phyloP scores from a whole-genome alignment of 2,113 vertebrate genomes.

The Datnioides undecimradiatus region DNA sequence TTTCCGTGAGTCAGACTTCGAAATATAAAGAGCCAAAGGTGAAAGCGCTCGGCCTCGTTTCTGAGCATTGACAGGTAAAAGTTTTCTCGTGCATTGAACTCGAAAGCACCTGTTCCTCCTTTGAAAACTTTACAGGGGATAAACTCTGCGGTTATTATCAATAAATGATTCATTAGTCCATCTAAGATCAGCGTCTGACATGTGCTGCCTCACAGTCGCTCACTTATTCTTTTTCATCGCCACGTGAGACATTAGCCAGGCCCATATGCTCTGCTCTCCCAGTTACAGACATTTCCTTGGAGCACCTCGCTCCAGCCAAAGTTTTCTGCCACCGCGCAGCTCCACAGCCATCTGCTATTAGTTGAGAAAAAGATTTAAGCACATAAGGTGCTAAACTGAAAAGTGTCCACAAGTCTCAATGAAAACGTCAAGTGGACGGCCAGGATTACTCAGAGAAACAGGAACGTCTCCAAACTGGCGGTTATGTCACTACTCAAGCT shows the following conservation, averaged over 20 bases:
- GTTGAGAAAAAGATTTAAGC: conserved; percentile 16
- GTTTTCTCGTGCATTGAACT: no score
- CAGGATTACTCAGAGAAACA: neutral
- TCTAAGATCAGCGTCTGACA: no score
- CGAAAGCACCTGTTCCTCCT: no score
- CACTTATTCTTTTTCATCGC: neutral
- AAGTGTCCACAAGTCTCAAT: conserved; percentile 11
- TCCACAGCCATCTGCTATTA: conserved; percentile 30
- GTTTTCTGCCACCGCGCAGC: neutral
- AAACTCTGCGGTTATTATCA: neutral
- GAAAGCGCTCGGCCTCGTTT: neutral
- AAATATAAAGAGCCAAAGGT: neutral
- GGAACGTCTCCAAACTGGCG: neutral
- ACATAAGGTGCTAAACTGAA: conserved; percentile 36
- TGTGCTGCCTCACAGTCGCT: neutral
- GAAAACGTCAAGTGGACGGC: neutral
- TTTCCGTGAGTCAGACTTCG: neutral
- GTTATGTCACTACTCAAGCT: conserved; percentile 4
- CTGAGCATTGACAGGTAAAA: neutral
- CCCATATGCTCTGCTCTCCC: neutral
- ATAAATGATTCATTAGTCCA: neutral
- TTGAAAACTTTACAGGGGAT: neutral
- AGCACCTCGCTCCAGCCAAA: neutral
- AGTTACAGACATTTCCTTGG: neutral
- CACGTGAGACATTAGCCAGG: neutral